Conservation (phyloP, 2,797 vertebrate species). For the Hydrophis major region DNA sequence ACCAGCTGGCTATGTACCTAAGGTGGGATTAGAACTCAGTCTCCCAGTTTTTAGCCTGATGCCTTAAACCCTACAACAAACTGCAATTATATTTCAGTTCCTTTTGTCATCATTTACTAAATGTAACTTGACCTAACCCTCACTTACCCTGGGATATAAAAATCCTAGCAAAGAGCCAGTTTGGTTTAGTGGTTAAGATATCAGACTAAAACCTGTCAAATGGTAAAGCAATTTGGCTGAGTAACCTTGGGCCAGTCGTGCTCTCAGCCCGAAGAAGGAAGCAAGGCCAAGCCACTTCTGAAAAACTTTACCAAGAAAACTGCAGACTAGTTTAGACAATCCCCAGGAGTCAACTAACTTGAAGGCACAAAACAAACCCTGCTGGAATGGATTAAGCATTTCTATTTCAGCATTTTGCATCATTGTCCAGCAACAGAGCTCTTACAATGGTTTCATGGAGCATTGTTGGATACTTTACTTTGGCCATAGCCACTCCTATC, state of each 20-base stretch:
- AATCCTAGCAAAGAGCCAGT: background rate
- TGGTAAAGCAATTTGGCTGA: background rate
- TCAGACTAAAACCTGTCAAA: background rate
- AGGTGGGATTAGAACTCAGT: background rate
- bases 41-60: background rate
- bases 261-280: background rate
- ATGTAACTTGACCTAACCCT: background rate
- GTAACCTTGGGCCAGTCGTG: background rate
- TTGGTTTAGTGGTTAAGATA: background rate
- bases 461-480: background rate
- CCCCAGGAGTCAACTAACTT: background rate
- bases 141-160: background rate
- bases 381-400: background rate
- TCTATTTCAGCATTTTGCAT: background rate
- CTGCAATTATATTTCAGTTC: conserved; percentile 43
- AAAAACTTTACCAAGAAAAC: background rate
- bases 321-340: background rate
- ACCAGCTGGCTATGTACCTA: background rate
- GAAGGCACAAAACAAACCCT: background rate
- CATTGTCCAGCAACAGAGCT: background rate
- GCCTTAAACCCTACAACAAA: background rate
- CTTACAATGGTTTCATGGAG: background rate
- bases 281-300: background rate
- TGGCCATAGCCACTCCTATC: background rate
- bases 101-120: background rate